Base-by-base conservation (phyloP, 1,140 invertebrate genomes). In the Drosophila paulistorum region DNA sequence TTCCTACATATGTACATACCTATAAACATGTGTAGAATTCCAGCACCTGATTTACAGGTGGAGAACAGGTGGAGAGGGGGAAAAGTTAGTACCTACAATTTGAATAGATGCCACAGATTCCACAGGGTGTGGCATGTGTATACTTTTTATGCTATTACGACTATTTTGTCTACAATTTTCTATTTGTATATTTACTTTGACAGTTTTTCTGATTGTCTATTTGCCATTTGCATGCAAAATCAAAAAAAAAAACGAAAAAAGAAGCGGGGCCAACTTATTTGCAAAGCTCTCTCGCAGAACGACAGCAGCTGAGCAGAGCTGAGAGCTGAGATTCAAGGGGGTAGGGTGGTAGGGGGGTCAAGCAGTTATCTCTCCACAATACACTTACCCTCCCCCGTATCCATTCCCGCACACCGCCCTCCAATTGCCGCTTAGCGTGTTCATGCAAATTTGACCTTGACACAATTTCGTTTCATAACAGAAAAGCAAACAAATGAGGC, bases 371-470 rank as follows among this genome's bases (percentile, higher is more conserved):
- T 17, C 45, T 48, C 45, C 45, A 51, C 20, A 51, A 23, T n/a
- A 17, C 17, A 9, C 30, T 30, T 30, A 30, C 30, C 20, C 30
- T 30, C n/a, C 42, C 33, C 23, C 57, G 7, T 23, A 41, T 2
- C 42, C 23, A 6, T 14, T 30, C 26, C 60, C n/a, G 48, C 45
- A 14, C 26, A 51, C 13, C 13, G 41, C 58, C 42, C 70, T 14
- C 35, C 70, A 41, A 41, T 58, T 33, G 41, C 58, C 75, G 84
- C 84, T 87, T 87, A 87, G 77, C 83, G 77, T 89, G 84, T 83
- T 87, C 84, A 87, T 87, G 83, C 85, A 87, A 87, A 87, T 87
- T 83, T 74, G 83, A 89, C 83, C 83, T 87, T 87, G 83, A 87
- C 83, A 87, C 83, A 87, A 87, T 87, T 87, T 74, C 77, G 74